Percentiles rank a stretch among this genome's conserved stretches.
These are phyloP conservation scores for Mamestra brassicae DNA, from an alignment of 2,888 invertebrate species.

Conservation along the genomic window DNA sequence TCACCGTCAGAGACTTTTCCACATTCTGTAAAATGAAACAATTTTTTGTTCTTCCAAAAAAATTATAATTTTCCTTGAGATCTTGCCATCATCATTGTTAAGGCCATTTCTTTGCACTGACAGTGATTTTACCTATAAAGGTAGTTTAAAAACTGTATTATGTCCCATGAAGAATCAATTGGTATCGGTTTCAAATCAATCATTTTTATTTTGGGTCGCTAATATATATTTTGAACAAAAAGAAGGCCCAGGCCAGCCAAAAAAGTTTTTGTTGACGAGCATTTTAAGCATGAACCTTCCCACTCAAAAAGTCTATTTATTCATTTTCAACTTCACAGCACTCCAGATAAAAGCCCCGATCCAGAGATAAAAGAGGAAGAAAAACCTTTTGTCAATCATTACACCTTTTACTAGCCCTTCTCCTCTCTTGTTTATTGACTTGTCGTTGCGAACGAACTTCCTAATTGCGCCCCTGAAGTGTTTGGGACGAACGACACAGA, in stretches of 20 bases:
- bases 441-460: conserved; percentile 51
- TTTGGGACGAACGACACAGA: conserved; percentile 10
- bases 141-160: no score
- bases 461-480: conserved; percentile 50
- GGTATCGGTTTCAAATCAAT: neutral
- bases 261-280: conserved; percentile 14
- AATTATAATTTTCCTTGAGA: no score
- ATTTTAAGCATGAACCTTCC: conserved; percentile 12
- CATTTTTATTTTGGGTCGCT: neutral
- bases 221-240: conserved; percentile 3
- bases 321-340: conserved; percentile 44
- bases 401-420: conserved; percentile 58
- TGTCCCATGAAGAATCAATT: no score
- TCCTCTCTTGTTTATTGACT: conserved; percentile 52
- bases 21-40: no score
- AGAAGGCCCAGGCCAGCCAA: neutral
- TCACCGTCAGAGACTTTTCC: no score
- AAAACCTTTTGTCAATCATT: conserved; percentile 61
- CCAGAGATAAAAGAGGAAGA: conserved; percentile 56
- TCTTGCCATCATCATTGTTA: no score
- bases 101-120: no score
- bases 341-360: conserved; percentile 49
- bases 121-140: no score
- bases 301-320: conserved; percentile 35
- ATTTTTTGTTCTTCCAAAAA: no score